Conservation (phyloP, 2,888 invertebrate species). For the Trachelus stipa region DNA sequence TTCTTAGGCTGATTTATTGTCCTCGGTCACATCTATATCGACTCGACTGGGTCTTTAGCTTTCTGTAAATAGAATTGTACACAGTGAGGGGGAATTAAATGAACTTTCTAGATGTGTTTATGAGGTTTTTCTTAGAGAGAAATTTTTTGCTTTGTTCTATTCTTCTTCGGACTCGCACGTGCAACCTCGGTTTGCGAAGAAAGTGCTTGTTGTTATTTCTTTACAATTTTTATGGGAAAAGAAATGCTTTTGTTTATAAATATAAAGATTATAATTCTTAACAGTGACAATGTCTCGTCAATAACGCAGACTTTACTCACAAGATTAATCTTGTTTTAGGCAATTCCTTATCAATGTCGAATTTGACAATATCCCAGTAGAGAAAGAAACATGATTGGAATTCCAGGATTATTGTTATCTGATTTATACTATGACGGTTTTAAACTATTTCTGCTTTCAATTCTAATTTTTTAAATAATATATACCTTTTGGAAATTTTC, state of each 20-base stretch:
- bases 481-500: neutral
- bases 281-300: neutral
- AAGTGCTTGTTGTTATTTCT: neutral
- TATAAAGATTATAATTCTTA: neutral
- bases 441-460: neutral
- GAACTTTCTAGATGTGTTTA: neutral
- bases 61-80: neutral
- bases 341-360: neutral
- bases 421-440: neutral
- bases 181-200: neutral
- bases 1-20: neutral
- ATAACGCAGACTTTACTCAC: neutral
- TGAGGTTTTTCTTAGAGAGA: neutral
- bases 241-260: neutral
- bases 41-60: neutral
- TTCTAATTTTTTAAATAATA: neutral
- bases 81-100: neutral
- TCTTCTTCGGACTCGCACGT: neutral
- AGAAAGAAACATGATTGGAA: neutral
- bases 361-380: neutral
- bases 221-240: neutral
- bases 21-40: neutral
- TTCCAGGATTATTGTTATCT: neutral
- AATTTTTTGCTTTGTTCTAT: neutral
- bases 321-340: neutral